phyloP scores from a whole-genome alignment of 2,797 vertebrate species.

The Sebastes iracundus region DNA sequence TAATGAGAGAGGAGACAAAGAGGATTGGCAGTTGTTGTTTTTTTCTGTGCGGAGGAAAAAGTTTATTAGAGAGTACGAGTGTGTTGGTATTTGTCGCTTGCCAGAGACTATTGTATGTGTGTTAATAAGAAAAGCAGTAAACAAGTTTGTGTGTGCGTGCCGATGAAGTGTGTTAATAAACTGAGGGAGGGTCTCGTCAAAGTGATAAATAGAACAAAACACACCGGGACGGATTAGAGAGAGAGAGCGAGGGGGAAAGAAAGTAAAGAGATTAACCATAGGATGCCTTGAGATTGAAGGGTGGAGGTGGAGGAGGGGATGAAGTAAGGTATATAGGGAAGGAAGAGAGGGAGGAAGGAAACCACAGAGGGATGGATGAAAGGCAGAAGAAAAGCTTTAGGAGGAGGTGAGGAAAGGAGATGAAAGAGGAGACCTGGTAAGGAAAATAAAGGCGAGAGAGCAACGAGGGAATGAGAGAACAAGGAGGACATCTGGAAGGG shows the following conservation, averaged over 20 bases:
- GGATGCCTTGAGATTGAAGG: conserved; percentile 44
- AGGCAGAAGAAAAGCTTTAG: conserved; percentile 10
- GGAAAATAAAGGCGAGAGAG: conserved; percentile 21
- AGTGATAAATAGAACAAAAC: conserved; percentile 72
- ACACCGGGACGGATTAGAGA: conserved; percentile 52
- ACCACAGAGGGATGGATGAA: conserved; percentile 39
- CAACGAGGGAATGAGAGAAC: conserved; percentile 2
- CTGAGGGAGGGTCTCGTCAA: conserved; percentile 61
- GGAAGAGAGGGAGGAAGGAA: conserved; percentile 1
- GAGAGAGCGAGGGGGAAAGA: conserved; percentile 1
- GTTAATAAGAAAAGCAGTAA: conserved; percentile 42
- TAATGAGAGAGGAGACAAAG: conserved; percentile 57
- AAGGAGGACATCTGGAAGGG: conserved; percentile 28
- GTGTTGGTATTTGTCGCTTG: conserved; percentile 21
- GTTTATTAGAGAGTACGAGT: conserved; percentile 12
- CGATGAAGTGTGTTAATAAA: conserved; percentile 57
- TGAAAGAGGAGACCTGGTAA: conserved; percentile 22
- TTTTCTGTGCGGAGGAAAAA: conserved; percentile 27
- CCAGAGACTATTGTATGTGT: conserved; percentile 29
- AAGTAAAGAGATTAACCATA: conserved; percentile 57
- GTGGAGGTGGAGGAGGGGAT: conserved; percentile 47
- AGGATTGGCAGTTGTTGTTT: conserved; percentile 32
- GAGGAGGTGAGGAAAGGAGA: conserved; percentile 21
- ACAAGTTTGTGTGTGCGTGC: conserved; percentile 4
- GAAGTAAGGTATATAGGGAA: conserved; percentile 15